Percentiles rank a stretch among this genome's conserved stretches.
phyloP scores from a whole-genome alignment of 2,797 vertebrate species.

The Centroberyx gerrardi region DNA sequence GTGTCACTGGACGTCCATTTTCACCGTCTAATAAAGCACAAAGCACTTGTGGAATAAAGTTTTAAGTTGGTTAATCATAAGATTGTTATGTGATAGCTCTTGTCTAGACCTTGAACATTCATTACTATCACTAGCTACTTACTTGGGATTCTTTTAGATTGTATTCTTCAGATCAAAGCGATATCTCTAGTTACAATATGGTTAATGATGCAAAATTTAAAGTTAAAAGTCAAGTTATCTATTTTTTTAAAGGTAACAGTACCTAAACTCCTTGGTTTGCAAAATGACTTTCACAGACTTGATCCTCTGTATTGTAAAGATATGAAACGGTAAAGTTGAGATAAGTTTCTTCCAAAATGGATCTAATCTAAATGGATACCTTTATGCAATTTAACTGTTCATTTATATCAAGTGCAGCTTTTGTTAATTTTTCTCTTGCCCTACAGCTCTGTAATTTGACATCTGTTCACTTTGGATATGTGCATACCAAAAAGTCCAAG shows the following conservation, averaged over 20 bases:
- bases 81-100: too few relatives aligned
- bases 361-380: neutral
- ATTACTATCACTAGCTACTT: too few relatives aligned
- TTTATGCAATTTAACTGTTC: neutral
- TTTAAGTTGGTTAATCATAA: too few relatives aligned
- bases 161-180: conserved; percentile 22
- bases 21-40: too few relatives aligned
- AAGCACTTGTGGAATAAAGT: too few relatives aligned
- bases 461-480: too few relatives aligned
- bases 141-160: conserved; percentile 3
- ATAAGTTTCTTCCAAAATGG: neutral
- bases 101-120: too few relatives aligned
- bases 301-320: neutral
- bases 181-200: too few relatives aligned
- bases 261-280: conserved; percentile 1
- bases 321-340: neutral
- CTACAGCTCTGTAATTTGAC: too few relatives aligned
- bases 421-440: neutral
- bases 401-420: neutral
- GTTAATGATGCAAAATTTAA: neutral
- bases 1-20: too few relatives aligned
- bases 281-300: neutral
- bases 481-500: too few relatives aligned
- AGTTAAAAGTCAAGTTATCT: neutral
- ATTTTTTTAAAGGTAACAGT: neutral